Percentiles rank a stretch among this genome's conserved stretches.
phyloP scores from a whole-genome alignment of 2,888 invertebrate genomes.

The Oligia latruncula region DNA sequence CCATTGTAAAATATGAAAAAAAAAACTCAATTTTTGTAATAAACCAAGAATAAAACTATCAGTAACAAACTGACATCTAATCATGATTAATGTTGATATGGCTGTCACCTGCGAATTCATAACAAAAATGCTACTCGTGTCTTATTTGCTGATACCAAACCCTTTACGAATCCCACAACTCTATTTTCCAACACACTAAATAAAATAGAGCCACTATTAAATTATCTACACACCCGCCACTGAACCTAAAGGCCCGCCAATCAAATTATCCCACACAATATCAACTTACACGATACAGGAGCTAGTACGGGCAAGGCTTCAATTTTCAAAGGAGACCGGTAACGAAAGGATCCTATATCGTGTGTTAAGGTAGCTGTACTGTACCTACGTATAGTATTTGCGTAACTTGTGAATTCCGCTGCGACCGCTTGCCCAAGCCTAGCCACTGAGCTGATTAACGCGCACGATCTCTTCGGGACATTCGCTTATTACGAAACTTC shows the following conservation, averaged over 20 bases:
- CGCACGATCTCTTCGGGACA: conserved; percentile 50
- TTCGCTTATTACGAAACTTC: conserved; percentile 53
- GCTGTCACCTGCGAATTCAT: not conserved
- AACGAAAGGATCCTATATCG: conserved; percentile 41
- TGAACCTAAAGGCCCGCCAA: conserved; percentile 27
- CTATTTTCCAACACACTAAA: conserved; percentile 6
- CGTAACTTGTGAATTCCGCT: conserved; percentile 60
- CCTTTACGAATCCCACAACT: not conserved
- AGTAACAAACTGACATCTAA: not conserved
- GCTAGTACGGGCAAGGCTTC: conserved; percentile 29
- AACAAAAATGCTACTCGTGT: not conserved
- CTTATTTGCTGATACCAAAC: not conserved
- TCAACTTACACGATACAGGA: conserved; percentile 66
- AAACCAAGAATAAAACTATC: conserved; percentile 24
- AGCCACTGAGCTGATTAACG: conserved; percentile 54
- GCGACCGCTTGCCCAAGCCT: conserved; percentile 58
- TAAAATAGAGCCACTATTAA: conserved; percentile 34
- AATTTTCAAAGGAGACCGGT: conserved; percentile 46
- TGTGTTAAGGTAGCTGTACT: conserved; percentile 21
- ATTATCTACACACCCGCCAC: conserved; percentile 17
- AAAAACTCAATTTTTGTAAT: conserved; percentile 71
- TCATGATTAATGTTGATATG: not conserved
- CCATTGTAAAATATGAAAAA: conserved; percentile 72
- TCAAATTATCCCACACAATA: conserved; percentile 50
- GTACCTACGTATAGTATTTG: conserved; percentile 43